Conservation (phyloP, 2,797 vertebrate species). For the Gephyroberyx darwinii region DNA sequence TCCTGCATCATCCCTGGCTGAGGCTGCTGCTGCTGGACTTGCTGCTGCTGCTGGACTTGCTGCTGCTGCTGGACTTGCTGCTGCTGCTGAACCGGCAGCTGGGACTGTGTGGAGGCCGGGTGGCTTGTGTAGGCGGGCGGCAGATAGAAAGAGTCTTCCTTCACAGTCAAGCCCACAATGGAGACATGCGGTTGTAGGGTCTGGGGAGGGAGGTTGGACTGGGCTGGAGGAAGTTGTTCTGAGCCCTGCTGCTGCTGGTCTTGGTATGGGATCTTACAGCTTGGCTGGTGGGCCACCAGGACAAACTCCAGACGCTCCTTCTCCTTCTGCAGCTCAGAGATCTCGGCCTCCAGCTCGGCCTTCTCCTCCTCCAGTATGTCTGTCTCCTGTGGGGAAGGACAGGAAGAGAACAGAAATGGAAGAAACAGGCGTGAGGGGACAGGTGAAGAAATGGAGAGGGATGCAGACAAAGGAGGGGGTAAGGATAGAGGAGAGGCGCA, state of each 20-base stretch:
- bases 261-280: slow-evolving; percentile 92
- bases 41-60: slow-evolving; percentile 68
- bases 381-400: slow-evolving; percentile 85
- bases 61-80: slow-evolving; percentile 71
- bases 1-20: slow-evolving; percentile 88
- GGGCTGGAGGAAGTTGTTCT: slow-evolving; percentile 67
- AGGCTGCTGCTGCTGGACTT: slow-evolving; percentile 77
- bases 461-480: slow-evolving; percentile 38
- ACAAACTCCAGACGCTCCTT: slow-evolving; percentile 96
- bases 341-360: slow-evolving; percentile 94
- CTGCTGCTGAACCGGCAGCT: slow-evolving; percentile 71
- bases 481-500: slow-evolving; percentile 16
- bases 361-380: slow-evolving; percentile 96
- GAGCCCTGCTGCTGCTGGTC: slow-evolving; percentile 72
- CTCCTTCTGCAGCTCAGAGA: slow-evolving; percentile 95
- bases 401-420: slow-evolving; percentile 21
- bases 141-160: slow-evolving; percentile 89
- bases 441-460: background rate
- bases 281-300: slow-evolving; percentile 92
- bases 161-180: slow-evolving; percentile 86
- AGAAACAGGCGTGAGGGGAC: background rate
- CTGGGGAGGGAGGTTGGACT: slow-evolving; percentile 78
- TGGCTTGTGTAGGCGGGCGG: slow-evolving; percentile 84
- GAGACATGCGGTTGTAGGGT: slow-evolving; percentile 79
- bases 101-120: slow-evolving; percentile 72